These are phyloP conservation scores for Frankliniella fusca DNA, from an alignment of 2,888 invertebrate species.

Conservation along the genomic window DNA sequence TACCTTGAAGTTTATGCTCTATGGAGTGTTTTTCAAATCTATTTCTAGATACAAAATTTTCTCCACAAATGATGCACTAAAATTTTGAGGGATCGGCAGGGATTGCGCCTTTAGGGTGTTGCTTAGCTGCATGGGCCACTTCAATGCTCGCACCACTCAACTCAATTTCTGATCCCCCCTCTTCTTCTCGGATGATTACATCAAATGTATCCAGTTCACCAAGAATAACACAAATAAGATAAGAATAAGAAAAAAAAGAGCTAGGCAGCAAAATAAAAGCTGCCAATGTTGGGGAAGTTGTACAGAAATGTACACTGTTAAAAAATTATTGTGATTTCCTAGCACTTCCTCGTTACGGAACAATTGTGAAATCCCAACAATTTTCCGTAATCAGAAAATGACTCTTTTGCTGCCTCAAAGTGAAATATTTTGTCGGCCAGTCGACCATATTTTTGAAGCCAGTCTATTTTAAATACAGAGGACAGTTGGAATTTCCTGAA, in stretches of 20 bases:
- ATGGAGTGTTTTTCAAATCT: constrained; percentile 1
- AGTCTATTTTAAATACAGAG: no score
- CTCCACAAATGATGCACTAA: not conserved
- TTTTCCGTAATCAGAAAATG: no score
- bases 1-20: not conserved
- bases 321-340: not conserved
- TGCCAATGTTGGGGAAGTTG: no score
- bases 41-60: not conserved
- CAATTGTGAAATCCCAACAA: no score
- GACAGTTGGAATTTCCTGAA: no score
- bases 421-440: no score
- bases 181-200: not conserved
- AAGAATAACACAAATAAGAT: not conserved
- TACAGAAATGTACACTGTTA: no score
- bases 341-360: no score
- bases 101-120: not conserved
- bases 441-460: no score
- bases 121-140: not conserved
- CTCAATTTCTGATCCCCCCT: not conserved
- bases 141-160: not conserved
- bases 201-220: not conserved
- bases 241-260: no score
- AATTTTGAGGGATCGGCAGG: not conserved
- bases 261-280: no score
- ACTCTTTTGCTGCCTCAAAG: no score